phyloP scores from a whole-genome alignment of 2,113 vertebrate species.

The Cervus canadensis region DNA sequence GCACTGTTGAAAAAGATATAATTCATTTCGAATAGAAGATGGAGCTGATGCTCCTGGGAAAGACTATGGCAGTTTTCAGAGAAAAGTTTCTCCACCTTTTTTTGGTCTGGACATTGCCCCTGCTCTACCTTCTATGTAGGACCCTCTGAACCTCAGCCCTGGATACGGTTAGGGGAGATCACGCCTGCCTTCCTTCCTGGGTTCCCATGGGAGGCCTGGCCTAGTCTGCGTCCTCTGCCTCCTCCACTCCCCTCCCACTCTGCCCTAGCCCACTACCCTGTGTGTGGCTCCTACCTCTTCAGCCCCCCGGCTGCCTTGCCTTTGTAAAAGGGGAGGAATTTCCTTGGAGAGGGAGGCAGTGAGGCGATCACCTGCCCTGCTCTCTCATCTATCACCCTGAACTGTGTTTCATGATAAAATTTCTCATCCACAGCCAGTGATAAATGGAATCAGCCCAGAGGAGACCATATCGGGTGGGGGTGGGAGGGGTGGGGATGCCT shows the following conservation, averaged over 20 bases:
- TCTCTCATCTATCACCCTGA: slow-evolving; percentile 61
- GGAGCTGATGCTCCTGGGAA: background rate
- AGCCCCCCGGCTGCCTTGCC: background rate
- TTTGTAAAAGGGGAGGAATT: background rate
- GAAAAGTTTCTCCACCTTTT: background rate
- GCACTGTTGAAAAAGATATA: background rate
- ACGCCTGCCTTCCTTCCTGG: background rate
- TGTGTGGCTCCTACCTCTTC: too few species aligned
- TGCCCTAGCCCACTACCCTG: background rate
- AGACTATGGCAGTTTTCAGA: background rate
- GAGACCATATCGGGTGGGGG: background rate
- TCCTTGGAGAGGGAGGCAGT: background rate
- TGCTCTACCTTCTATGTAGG: background rate
- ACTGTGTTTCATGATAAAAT: slow-evolving; percentile 48
- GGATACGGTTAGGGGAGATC: too few species aligned
- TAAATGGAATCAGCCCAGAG: slow-evolving; percentile 38
- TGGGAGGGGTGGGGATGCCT: background rate
- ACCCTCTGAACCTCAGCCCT: background rate
- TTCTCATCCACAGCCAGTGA: slow-evolving; percentile 54
- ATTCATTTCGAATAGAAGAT: background rate
- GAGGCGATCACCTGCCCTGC: background rate
- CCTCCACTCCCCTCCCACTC: background rate
- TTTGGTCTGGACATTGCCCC: background rate
- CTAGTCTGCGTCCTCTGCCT: background rate
- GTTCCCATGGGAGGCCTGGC: too few species aligned